Evolutionary conservation across 2,888 invertebrate species (phyloP).

Genomic region (Alloplasta piceator): DNA sequence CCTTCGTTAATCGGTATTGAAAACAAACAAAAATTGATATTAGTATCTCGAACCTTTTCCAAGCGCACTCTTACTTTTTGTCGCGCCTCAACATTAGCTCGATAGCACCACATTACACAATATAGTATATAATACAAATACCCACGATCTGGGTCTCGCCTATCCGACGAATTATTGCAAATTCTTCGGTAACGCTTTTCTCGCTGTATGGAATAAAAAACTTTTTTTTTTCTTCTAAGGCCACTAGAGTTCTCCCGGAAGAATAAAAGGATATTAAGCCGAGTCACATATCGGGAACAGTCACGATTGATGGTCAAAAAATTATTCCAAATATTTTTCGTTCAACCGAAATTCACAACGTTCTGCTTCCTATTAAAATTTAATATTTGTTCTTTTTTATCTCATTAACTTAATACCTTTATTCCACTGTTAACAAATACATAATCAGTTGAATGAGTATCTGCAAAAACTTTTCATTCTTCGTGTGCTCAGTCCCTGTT

Average conservation of each 20-base stretch:
- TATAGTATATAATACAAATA: slow-evolving; percentile 1
- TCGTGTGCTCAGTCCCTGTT: too few relatives aligned
- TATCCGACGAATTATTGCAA: slow-evolving; percentile 33
- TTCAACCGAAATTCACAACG: too few relatives aligned
- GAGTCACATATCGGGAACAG: too few relatives aligned
- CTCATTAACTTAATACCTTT: too few relatives aligned
- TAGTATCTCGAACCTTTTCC: slow-evolving; percentile 9
- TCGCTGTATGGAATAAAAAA: slow-evolving; percentile 55
- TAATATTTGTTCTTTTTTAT: too few relatives aligned
- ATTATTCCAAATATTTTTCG: too few relatives aligned
- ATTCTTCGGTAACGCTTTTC: slow-evolving; percentile 49
- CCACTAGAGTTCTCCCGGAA: slow-evolving; percentile 69
- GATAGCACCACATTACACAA: slow-evolving; percentile 40
- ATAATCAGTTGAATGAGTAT: too few relatives aligned
- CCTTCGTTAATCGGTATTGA: slow-evolving; percentile 16
- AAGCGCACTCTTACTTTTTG: background rate
- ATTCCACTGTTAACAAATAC: too few relatives aligned
- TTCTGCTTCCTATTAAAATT: too few relatives aligned
- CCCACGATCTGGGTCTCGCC: background rate
- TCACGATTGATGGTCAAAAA: too few relatives aligned
- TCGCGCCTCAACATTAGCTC: slow-evolving; percentile 6
- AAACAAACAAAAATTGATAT: slow-evolving; percentile 1
- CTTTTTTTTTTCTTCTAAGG: slow-evolving; percentile 70
- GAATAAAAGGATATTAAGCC: background rate
- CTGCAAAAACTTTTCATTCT: too few relatives aligned